phyloP scores from a whole-genome alignment of 2,888 invertebrate species.

The Pegoplata infirma region DNA sequence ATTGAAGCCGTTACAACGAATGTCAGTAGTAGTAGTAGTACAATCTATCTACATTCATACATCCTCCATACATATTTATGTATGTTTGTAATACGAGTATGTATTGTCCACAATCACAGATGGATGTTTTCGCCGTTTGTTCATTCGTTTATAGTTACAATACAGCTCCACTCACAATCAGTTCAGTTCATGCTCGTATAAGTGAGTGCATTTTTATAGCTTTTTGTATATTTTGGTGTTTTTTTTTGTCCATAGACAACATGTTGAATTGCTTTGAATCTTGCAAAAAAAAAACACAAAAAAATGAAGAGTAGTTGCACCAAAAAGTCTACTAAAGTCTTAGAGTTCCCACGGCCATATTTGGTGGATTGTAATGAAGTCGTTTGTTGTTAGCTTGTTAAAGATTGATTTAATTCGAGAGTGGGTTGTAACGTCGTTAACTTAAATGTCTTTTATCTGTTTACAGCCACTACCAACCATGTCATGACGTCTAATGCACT shows the following conservation, averaged over 20 bases:
- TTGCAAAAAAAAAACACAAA: conserved; percentile 24
- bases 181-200: conserved; percentile 27
- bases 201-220: conserved; percentile 38
- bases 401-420: conserved; percentile 61
- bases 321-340: conserved; percentile 57
- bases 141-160: conserved; percentile 4
- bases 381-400: conserved; percentile 63
- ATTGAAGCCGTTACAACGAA: conserved; percentile 62
- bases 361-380: conserved; percentile 64
- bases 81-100: conserved; percentile 6
- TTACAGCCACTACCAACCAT: conserved; percentile 31
- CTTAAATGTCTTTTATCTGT: conserved; percentile 56
- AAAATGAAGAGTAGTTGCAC: conserved; percentile 55
- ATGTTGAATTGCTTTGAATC: conserved; percentile 49
- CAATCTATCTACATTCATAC: conserved; percentile 12
- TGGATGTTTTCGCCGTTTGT: conserved; percentile 49
- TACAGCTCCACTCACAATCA: too few species aligned
- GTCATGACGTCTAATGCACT: conserved; percentile 12
- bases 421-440: conserved; percentile 62
- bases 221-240: conserved; percentile 3
- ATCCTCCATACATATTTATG: background rate
- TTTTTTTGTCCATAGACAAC: conserved; percentile 27
- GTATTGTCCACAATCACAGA: conserved; percentile 52
- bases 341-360: conserved; percentile 66
- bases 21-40: conserved; percentile 44